phyloP scores from a whole-genome alignment of 2,888 invertebrate species.

The Athalia circularis region DNA sequence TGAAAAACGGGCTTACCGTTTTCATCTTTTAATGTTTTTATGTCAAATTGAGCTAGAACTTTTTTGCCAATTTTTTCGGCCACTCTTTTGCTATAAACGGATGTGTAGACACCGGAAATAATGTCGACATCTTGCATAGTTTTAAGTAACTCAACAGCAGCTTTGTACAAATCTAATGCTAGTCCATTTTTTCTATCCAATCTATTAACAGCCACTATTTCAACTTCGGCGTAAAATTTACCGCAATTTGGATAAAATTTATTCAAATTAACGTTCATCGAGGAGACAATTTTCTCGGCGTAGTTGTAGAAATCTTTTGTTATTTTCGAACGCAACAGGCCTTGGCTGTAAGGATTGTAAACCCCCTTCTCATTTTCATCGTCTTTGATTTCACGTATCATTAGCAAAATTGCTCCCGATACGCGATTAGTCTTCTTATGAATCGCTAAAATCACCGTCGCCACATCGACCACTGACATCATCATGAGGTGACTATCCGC shows the following conservation, averaged over 20 bases:
- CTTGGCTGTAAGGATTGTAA: constrained; percentile 2
- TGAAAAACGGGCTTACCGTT: constrained; percentile 25
- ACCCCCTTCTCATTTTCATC: no score
- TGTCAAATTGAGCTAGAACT: not conserved
- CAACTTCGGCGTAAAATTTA: constrained; percentile 14
- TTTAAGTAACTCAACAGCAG: not conserved
- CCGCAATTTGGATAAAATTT: constrained; percentile 11
- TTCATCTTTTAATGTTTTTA: constrained; percentile 3
- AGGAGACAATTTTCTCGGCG: not conserved
- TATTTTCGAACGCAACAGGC: not conserved
- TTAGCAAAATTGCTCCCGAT: constrained; percentile 18
- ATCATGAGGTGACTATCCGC: constrained; percentile 8
- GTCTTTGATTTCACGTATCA: not conserved
- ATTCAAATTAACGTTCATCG: not conserved
- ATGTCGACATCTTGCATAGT: constrained; percentile 8
- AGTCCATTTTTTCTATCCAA: constrained; percentile 24
- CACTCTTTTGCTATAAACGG: constrained; percentile 17
- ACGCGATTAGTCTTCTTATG: constrained; percentile 24
- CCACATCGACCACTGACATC: not conserved
- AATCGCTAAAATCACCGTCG: constrained; percentile 23
- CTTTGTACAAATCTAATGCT: constrained; percentile 30
- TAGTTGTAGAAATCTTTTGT: constrained; percentile 19
- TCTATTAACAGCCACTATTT: constrained; percentile 7
- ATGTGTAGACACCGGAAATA: constrained; percentile 15
- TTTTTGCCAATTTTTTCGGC: constrained; percentile 9